Evolutionary conservation across 2,113 vertebrate genomes (phyloP), one percentile per base, ranked within the genome.

Genomic region (Austrofundulus limnaeus): DNA sequence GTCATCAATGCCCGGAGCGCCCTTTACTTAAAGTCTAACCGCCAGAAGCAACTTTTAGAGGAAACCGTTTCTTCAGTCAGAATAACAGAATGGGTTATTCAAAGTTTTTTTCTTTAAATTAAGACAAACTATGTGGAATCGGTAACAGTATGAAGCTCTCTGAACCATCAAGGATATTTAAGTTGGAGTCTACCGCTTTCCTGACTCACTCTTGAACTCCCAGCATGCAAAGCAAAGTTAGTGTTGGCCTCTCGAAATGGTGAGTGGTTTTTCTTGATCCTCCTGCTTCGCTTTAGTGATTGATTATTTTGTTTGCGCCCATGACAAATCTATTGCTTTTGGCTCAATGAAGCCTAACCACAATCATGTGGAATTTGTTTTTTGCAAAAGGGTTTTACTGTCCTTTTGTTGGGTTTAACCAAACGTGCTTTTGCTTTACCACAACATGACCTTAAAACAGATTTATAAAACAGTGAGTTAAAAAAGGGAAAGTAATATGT

Each of bases 191-290:
- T 60, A n/a, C 23, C 58, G 58, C 58, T 47, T 67, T 39, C 48
- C 64, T 71, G 37, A 59, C 38, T 61, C 19, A 2, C 4, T 49
- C 61, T 34, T 59, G 21, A 72, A 63, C 60, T 56, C 57, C 43
- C 31, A 60, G 60, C 51, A 53, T 42, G 38, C 3, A 61, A 20
- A 65, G 52, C 74, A 48, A 57, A 42, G 52, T 57, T 53, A 61
- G 50, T 11, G 49, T 72, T 60, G 64, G 74, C 66, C 49, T 63
- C 42, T 61, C 20, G 61, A 49, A 45, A 81, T 71, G 82, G 82
- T 87, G 80, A 88, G 89, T 89, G 74, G 53, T 61, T 73, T 63
- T 28, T 15, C 43, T 77, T 34, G 41, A 78, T 77, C 34, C 64
- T 75, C 24, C 46, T 34, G 28, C 48, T 65, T 77, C 37, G 49